These are phyloP conservation scores for Solea senegalensis DNA, from an alignment of 2,113 vertebrate species.

Conservation along the genomic window DNA sequence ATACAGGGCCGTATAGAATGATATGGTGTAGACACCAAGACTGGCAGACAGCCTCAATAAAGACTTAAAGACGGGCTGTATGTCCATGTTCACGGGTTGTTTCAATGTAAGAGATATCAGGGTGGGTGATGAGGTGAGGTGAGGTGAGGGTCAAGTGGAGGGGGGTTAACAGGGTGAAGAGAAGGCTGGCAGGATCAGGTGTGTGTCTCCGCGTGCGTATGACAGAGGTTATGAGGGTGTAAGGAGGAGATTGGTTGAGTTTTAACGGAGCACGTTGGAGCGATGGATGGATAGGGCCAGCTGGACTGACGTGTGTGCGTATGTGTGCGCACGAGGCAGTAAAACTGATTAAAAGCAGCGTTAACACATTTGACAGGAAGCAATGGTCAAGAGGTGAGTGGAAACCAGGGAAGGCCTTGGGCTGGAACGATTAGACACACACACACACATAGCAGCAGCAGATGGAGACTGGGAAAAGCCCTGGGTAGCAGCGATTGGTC, in stretches of 20 bases:
- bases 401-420: slow-evolving; percentile 69
- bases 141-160: slow-evolving; percentile 59
- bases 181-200: slow-evolving; percentile 39
- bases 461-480: slow-evolving; percentile 66
- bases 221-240: slow-evolving; percentile 32
- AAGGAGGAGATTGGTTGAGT: slow-evolving; percentile 39
- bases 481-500: slow-evolving; percentile 78
- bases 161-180: slow-evolving; percentile 47
- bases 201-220: slow-evolving; percentile 24
- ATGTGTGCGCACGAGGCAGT: slow-evolving; percentile 59
- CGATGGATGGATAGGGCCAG: slow-evolving; percentile 73
- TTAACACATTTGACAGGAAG: slow-evolving; percentile 80
- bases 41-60: slow-evolving; percentile 33
- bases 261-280: slow-evolving; percentile 63
- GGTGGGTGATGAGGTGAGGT: slow-evolving; percentile 39
- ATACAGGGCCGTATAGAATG: slow-evolving; percentile 4
- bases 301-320: slow-evolving; percentile 54
- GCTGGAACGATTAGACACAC: slow-evolving; percentile 76
- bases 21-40: slow-evolving; percentile 19
- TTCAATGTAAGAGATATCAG: slow-evolving; percentile 58
- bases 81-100: slow-evolving; percentile 52
- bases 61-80: slow-evolving; percentile 31
- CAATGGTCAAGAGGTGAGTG: slow-evolving; percentile 70
- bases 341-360: slow-evolving; percentile 78
- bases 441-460: slow-evolving; percentile 32